Evolutionary conservation across 1,140 invertebrate species (phyloP).

Genomic region (Antheraea mylitta): DNA sequence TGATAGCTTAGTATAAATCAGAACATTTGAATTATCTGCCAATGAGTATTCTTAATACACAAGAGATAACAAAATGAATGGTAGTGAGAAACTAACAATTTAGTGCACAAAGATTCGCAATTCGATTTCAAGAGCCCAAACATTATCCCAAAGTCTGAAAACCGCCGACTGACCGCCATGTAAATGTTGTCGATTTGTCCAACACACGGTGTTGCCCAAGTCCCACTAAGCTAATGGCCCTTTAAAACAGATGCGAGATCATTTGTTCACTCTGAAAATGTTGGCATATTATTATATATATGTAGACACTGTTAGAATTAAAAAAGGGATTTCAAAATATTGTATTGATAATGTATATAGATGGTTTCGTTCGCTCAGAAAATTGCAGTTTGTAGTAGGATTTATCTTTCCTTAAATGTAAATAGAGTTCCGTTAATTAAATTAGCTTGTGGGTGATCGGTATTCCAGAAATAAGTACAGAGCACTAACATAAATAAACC

Average conservation of each 20-base stretch:
- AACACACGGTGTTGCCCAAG: background rate
- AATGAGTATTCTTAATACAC: background rate
- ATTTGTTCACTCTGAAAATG: constrained; percentile 2
- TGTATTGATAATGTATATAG: no score
- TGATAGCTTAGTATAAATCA: background rate
- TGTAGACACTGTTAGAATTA: background rate
- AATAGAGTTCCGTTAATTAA: no score
- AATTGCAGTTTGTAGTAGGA: no score
- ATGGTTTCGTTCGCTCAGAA: no score
- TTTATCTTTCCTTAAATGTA: no score
- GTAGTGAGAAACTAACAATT: background rate
- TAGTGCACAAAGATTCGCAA: constrained; percentile 1
- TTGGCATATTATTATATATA: background rate
- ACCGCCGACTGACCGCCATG: constrained; percentile 3
- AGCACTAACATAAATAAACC: no score
- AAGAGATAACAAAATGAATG: background rate
- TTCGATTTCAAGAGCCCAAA: background rate
- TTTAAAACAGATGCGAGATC: constrained; percentile 4
- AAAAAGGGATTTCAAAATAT: background rate
- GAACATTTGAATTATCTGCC: background rate
- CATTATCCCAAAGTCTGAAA: background rate
- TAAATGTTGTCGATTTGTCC: constrained; percentile 9
- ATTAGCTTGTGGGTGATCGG: no score
- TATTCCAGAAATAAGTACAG: no score
- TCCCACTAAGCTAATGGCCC: constrained; percentile 10